phyloP scores from a whole-genome alignment of 2,888 invertebrate genomes.

The Ophion obscuratus region DNA sequence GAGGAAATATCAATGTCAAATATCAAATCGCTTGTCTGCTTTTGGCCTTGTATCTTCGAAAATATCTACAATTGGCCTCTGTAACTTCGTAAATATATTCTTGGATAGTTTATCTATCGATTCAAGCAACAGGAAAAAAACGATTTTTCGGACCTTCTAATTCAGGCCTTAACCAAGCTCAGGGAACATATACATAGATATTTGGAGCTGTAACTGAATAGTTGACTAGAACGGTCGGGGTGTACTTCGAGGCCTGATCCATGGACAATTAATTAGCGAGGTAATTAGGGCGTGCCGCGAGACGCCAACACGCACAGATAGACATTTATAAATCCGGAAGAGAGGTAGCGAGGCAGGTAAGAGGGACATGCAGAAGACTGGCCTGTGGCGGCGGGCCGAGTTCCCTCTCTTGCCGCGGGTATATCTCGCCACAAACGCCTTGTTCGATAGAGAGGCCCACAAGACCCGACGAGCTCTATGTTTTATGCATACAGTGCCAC shows the following conservation, averaged over 20 bases:
- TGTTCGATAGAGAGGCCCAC: slow-evolving; percentile 53
- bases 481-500: slow-evolving; percentile 63
- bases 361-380: slow-evolving; percentile 14
- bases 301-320: slow-evolving; percentile 21
- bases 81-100: too few species aligned
- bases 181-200: neutral
- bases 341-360: neutral
- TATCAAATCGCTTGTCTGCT: too few species aligned
- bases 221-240: slow-evolving; percentile 46
- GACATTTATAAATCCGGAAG: slow-evolving; percentile 17
- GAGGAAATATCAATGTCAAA: too few species aligned
- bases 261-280: slow-evolving; percentile 71
- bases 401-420: slow-evolving; percentile 28
- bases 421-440: slow-evolving; percentile 44
- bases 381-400: slow-evolving; percentile 27
- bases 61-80: too few species aligned
- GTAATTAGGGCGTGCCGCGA: slow-evolving; percentile 71
- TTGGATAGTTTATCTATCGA: too few species aligned
- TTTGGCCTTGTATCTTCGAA: too few species aligned
- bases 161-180: too few species aligned
- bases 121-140: too few species aligned
- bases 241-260: slow-evolving; percentile 59
- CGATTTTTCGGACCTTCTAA: too few species aligned
- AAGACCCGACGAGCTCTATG: slow-evolving; percentile 58
- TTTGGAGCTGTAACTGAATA: slow-evolving; percentile 12